These are phyloP conservation scores for Callopanchax toddi DNA, from an alignment of 2,113 vertebrate genomes.

Conservation along the genomic window DNA sequence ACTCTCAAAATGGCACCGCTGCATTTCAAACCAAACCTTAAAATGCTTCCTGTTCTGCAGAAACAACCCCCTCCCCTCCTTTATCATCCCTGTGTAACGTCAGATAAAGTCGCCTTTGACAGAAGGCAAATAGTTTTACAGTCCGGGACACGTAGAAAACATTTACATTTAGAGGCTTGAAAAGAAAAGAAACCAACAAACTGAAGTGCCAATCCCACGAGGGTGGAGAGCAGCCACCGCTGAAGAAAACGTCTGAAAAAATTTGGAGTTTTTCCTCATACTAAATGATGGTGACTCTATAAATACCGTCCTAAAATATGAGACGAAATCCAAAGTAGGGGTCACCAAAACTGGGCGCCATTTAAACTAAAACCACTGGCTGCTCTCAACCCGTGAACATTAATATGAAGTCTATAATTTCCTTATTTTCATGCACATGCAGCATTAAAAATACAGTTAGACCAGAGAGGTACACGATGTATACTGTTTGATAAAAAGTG, in stretches of 20 bases:
- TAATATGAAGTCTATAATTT: slow-evolving; percentile 66
- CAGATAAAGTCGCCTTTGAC: slow-evolving; percentile 7
- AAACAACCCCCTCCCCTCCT: neutral
- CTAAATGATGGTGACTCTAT: too few species aligned
- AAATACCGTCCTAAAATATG: too few species aligned
- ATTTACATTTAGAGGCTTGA: slow-evolving; percentile 64
- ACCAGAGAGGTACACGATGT: slow-evolving; percentile 67
- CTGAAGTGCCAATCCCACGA: neutral
- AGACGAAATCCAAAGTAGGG: too few species aligned
- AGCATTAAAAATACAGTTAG: slow-evolving; percentile 78
- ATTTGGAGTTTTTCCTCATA: too few species aligned
- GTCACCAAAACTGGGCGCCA: too few species aligned
- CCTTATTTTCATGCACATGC: slow-evolving; percentile 82
- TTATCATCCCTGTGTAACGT: neutral
- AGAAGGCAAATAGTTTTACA: slow-evolving; percentile 44
- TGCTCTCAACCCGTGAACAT: slow-evolving; percentile 66
- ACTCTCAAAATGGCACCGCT: neutral
- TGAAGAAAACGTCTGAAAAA: too few species aligned
- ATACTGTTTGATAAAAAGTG: slow-evolving; percentile 69
- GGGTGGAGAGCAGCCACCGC: slow-evolving; percentile 48
- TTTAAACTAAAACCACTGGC: too few species aligned
- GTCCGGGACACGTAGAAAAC: slow-evolving; percentile 53
- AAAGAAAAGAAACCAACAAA: slow-evolving; percentile 37
- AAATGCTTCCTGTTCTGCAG: slow-evolving; percentile 22
- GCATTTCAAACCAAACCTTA: neutral